Evolutionary conservation across 1,140 invertebrate species (phyloP), one percentile per base, ranked within the genome.

Genomic region (Pararge aegeria): DNA sequence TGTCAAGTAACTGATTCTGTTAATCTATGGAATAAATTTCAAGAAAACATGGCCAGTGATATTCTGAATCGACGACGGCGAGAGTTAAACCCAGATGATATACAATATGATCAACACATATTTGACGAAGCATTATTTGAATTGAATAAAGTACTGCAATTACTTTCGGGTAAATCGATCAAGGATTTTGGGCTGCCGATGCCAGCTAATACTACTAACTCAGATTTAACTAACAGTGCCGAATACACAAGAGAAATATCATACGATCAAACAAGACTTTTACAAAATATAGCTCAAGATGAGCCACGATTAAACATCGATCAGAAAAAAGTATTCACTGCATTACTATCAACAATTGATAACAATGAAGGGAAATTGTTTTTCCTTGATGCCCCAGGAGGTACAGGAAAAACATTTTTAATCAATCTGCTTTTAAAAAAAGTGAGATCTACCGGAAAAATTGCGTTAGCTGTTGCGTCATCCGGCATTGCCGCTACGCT

Each of bases 391-490:
- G n/a, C n/a, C n/a, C n/a, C n/a, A n/a, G n/a, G n/a, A n/a, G n/a
- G n/a, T n/a, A n/a, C n/a, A n/a, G n/a, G n/a, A n/a, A n/a, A n/a
- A n/a, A n/a, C n/a, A n/a, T n/a, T n/a, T 64, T 64, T 64, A 58
- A 64, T 64, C 29, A 66, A 68, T 64, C 13, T 63, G 40, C 61
- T 61, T 57, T 57, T 64, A 62, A 55, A 16, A 20, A 80, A 71
- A 74, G 65, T 87, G n/a, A 59, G 83, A 72, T 69, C 64, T 27
- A 62, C 60, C 49, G 68, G 70, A 53, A 67, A 74, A 62, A 86
- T 89, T 69, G 87, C 91, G 15, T 90, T 86, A 48, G 91, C 91
- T 37, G 91, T 91, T 24, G 91, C 91, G 46, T 91, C 87, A 29
- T n/a, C n/a, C n/a, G n/a, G n/a, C n/a, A n/a, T n/a, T n/a, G n/a